Percentiles rank a stretch among this genome's conserved stretches.
Conservation (phyloP, 2,888 invertebrate genomes). For the Leptinotarsa tumamoca region DNA sequence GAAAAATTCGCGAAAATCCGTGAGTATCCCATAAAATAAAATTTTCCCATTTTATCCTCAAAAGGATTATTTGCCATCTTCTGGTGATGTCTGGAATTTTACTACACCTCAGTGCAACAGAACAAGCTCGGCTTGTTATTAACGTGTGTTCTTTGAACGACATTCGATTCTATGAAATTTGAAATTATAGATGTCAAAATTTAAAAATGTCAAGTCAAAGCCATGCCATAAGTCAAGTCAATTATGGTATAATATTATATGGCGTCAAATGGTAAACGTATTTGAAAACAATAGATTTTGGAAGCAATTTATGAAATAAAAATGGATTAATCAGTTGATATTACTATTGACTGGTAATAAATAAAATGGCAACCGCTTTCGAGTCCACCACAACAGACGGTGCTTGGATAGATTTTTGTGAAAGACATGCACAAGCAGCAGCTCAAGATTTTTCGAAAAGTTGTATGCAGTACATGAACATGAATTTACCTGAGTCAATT, state of each 20-base stretch:
- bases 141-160: too few species aligned
- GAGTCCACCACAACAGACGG: constrained; percentile 52
- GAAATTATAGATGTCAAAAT: constrained; percentile 36
- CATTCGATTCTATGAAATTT: constrained; percentile 15
- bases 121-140: too few species aligned
- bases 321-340: constrained; percentile 38
- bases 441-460: constrained; percentile 91
- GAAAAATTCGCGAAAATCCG: too few species aligned
- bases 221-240: neutral
- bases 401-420: constrained; percentile 85
- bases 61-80: too few species aligned
- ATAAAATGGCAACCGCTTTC: constrained; percentile 57
- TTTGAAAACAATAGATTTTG: constrained; percentile 46
- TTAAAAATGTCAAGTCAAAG: too few species aligned
- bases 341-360: neutral
- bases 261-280: constrained; percentile 45
- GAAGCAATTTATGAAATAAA: constrained; percentile 25
- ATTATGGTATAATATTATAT: constrained; percentile 21
- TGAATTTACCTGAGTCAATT: constrained; percentile 76
- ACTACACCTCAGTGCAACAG: too few species aligned
- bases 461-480: constrained; percentile 82
- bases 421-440: constrained; percentile 86
- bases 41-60: too few species aligned
- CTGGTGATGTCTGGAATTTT: too few species aligned
- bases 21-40: too few species aligned